Evolutionary conservation across 1,140 invertebrate genomes (phyloP).

Genomic region (Brachionus rotundiformis): DNA sequence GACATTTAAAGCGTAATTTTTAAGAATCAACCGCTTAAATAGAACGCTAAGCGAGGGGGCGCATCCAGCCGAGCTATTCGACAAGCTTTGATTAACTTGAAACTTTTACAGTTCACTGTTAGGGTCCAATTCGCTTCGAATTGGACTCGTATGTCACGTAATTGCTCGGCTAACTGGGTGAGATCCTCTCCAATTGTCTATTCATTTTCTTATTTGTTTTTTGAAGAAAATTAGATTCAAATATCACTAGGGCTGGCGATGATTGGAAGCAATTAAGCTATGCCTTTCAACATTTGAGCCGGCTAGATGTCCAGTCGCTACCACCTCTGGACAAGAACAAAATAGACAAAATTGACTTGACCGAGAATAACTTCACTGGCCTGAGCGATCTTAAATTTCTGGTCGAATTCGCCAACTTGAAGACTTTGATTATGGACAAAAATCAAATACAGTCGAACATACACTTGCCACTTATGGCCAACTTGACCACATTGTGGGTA

Average conservation of each 20-base stretch:
- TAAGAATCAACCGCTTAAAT: not conserved
- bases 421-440: slow-evolving; percentile 74
- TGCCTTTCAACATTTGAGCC: slow-evolving; percentile 25
- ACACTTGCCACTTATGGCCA: slow-evolving; percentile 71
- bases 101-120: not conserved
- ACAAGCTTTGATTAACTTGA: not conserved
- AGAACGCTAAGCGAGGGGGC: not conserved
- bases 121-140: not conserved
- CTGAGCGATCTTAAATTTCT: slow-evolving; percentile 32
- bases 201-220: not conserved
- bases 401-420: slow-evolving; percentile 66
- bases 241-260: not conserved
- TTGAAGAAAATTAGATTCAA: not conserved
- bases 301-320: not conserved
- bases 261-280: not conserved
- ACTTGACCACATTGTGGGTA: slow-evolving; percentile 74
- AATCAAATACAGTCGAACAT: slow-evolving; percentile 71
- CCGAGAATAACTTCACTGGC: slow-evolving; percentile 47
- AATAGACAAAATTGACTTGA: slow-evolving; percentile 17
- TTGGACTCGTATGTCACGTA: slow-evolving; percentile 16
- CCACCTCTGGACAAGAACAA: not conserved
- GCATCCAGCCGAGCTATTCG: not conserved
- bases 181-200: not conserved
- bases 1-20: not conserved
- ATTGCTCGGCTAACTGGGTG: not conserved